Conservation (phyloP, 2,113 vertebrate genomes). For the Neolamprologus kungweensis region DNA sequence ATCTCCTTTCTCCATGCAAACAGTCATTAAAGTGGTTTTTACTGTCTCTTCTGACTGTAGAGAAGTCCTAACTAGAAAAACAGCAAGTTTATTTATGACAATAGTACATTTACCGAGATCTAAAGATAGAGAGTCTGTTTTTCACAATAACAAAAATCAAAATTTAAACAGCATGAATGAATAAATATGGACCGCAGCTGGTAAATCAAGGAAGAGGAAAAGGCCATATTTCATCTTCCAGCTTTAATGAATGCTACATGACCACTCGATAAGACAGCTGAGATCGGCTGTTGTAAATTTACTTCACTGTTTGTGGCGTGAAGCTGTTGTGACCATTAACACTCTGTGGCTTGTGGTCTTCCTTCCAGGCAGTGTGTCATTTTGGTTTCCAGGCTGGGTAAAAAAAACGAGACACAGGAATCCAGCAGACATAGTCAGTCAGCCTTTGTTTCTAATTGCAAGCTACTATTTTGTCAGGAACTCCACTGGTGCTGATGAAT, state of each 20-base stretch:
- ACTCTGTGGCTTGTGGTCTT: conserved; percentile 39
- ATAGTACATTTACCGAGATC: neutral
- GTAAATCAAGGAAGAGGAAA: neutral
- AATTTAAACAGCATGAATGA: neutral
- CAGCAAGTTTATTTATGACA: neutral
- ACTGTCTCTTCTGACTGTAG: neutral
- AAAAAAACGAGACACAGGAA: neutral
- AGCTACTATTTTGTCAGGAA: conserved; percentile 7
- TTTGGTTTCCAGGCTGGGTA: conserved; percentile 31
- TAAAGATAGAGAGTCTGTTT: neutral
- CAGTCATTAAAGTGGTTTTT: neutral
- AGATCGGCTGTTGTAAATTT: neutral
- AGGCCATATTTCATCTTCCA: neutral
- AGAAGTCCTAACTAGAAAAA: neutral
- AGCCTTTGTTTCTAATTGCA: neutral
- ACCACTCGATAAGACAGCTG: neutral
- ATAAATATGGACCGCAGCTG: neutral
- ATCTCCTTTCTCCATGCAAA: neutral
- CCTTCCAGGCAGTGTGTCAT: conserved; percentile 27
- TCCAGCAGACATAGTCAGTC: neutral
- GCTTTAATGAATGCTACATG: neutral
- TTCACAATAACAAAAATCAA: neutral
- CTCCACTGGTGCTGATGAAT: neutral
- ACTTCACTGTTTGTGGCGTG: neutral
- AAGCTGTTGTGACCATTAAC: conserved; percentile 20